Base-by-base conservation (phyloP, 2,797 vertebrate genomes). In the Lutjanus campechanus region DNA sequence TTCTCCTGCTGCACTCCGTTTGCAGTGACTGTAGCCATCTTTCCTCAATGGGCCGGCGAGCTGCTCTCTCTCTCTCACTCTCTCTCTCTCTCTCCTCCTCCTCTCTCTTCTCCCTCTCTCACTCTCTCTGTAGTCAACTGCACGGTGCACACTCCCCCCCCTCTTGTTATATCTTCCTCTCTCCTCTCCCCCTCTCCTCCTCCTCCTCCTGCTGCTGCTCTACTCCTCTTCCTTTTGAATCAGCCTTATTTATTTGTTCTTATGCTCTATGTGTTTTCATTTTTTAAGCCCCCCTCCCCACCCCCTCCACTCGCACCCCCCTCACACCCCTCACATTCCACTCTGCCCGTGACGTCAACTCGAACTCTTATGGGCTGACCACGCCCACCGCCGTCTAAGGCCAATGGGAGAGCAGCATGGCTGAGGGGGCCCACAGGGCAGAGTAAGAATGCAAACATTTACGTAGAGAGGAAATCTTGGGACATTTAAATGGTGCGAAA, bases 11-110 rank as follows among this genome's bases (percentile, higher is more conserved):
- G 95, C 95, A 96, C 95, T 95, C 95, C 96, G 96, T 96, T 97
- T 94, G 95, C 96, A 91, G 96, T 96, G 92, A 97, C 96, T 95
- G 97, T 96, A 96, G 96, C 97, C 97, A 98, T 97, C 95, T 96
- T 96, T 96, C 94, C 95, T 95, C 93, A 89, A 94, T 93, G 95
- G 94, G 95, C 95, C 94, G 93, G 92, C 93, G 91, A 91, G 93
- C 84, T 92, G 84, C 92, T 81, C 93, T 74, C 92, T 93, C 94
- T 89, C 94, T 83, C 91, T 85, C 95, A 88, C 92, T 81, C 89
- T 85, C 92, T 88, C 92, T 85, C 89, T 73, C 83, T 78, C 91
- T 83, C 91, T 84, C 85, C 83, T 78, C 85, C 49, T 85, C 70
- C 86, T 73, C 85, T 56, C 83, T 43, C 88, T 80, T 62, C 56